Conservation (phyloP, 2,888 invertebrate species). For the Drosophila recens region DNA sequence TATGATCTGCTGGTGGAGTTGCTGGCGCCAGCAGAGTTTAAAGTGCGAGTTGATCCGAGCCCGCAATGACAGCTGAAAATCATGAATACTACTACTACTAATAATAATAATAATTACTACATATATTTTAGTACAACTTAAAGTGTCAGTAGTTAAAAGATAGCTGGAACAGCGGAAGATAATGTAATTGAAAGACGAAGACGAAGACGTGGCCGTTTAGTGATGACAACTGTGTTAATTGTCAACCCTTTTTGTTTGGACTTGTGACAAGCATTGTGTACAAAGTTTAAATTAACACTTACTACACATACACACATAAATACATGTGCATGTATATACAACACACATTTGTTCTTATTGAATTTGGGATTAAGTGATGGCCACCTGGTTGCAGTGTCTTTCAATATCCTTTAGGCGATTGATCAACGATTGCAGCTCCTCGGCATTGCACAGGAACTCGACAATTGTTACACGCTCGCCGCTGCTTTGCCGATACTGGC, state of each 20-base stretch:
- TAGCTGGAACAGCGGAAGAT: slow-evolving; percentile 2
- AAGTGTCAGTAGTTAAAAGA: slow-evolving; percentile 10
- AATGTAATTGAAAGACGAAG: slow-evolving; percentile 15
- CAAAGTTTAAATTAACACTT: slow-evolving; percentile 39
- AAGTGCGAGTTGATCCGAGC: slow-evolving; percentile 12
- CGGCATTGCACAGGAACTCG: slow-evolving; percentile 84
- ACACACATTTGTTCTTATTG: not conserved
- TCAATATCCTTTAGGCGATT: slow-evolving; percentile 85
- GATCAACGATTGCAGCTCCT: slow-evolving; percentile 84
- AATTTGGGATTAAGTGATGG: slow-evolving; percentile 39
- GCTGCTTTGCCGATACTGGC: slow-evolving; percentile 80
- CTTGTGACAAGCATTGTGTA: slow-evolving; percentile 30
- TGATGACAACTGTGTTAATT: slow-evolving; percentile 57
- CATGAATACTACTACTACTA: not conserved
- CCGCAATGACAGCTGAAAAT: slow-evolving; percentile 33
- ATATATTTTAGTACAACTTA: slow-evolving; percentile 32
- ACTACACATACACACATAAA: slow-evolving; percentile 7
- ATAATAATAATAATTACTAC: not conserved
- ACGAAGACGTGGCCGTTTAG: slow-evolving; percentile 29
- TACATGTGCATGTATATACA: slow-evolving; percentile 12
- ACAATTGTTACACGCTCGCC: slow-evolving; percentile 82
- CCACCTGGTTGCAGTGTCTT: slow-evolving; percentile 82
- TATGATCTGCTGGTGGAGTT: slow-evolving; percentile 70
- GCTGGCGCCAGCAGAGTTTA: slow-evolving; percentile 51
- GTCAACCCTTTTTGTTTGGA: slow-evolving; percentile 44